Evolutionary conservation across 2,797 vertebrate genomes (phyloP).

Genomic region (Chloroceryle amazona): DNA sequence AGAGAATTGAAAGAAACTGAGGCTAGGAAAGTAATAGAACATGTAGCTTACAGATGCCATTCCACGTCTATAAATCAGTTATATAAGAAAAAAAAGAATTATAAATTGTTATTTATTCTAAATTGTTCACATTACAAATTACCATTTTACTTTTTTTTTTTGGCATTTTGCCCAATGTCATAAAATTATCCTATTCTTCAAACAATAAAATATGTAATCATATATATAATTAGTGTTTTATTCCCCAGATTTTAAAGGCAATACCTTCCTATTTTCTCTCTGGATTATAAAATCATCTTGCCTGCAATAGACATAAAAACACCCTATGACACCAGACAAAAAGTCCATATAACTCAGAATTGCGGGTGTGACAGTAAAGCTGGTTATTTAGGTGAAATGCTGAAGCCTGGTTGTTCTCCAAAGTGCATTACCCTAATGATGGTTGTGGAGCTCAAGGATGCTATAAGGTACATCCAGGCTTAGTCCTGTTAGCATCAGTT

Average conservation of each 20-base stretch:
- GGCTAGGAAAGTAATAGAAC: not conserved
- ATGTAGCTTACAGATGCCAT: not conserved
- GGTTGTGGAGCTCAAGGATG: not conserved
- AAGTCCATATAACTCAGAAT: not conserved
- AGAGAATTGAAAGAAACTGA: not conserved
- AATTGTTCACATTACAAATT: not conserved
- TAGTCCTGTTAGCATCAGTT: not conserved
- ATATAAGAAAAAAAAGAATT: not conserved
- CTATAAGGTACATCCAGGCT: not conserved
- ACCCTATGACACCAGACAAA: not conserved
- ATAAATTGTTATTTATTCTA: not conserved
- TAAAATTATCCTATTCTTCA: not conserved
- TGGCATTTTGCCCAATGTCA: not conserved
- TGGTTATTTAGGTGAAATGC: not conserved
- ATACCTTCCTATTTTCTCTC: not conserved
- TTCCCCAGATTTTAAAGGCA: not conserved
- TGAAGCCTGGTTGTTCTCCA: not conserved
- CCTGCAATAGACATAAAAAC: not conserved
- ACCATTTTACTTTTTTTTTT: not conserved
- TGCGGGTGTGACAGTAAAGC: not conserved
- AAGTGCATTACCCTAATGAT: not conserved
- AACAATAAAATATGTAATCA: not conserved
- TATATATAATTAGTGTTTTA: not conserved
- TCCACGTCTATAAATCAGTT: not conserved
- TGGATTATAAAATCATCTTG: not conserved